Percentiles rank a stretch among this genome's conserved stretches.
Conservation (phyloP, 2,797 vertebrate genomes). For the Melanotaenia parkinsoni region DNA sequence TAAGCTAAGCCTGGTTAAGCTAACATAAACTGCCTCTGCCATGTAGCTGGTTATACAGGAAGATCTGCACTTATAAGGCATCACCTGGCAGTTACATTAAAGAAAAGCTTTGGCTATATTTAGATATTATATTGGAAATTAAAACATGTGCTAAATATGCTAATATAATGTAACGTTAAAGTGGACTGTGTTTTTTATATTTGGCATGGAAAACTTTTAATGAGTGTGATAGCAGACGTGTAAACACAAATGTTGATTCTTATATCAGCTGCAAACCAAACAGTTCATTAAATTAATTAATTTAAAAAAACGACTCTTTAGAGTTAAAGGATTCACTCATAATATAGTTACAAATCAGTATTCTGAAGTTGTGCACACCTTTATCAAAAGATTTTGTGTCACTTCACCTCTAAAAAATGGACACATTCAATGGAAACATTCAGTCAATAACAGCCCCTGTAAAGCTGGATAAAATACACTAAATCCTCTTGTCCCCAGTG, state of each 20-base stretch:
- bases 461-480: background rate
- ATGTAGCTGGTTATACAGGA: background rate
- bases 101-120: no score
- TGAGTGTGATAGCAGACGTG: no score
- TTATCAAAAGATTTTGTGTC: background rate
- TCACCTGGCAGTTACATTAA: background rate
- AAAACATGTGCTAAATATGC: no score
- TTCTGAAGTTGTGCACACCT: background rate
- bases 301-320: background rate
- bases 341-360: background rate
- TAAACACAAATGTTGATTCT: no score
- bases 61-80: background rate
- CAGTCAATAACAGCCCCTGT: background rate
- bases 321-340: background rate
- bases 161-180: no score
- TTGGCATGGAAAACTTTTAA: no score
- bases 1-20: slow-evolving; percentile 4
- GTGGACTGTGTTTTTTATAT: background rate
- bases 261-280: no score
- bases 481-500: background rate
- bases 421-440: background rate
- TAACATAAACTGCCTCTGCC: background rate
- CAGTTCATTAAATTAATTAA: no score
- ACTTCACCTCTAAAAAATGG: background rate
- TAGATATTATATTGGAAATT: background rate